A percentile compares a stretch with the other conserved stretches of the same genome.
phyloP scores from a whole-genome alignment of 1,140 invertebrate genomes.

The Diabrotica virgifera region DNA sequence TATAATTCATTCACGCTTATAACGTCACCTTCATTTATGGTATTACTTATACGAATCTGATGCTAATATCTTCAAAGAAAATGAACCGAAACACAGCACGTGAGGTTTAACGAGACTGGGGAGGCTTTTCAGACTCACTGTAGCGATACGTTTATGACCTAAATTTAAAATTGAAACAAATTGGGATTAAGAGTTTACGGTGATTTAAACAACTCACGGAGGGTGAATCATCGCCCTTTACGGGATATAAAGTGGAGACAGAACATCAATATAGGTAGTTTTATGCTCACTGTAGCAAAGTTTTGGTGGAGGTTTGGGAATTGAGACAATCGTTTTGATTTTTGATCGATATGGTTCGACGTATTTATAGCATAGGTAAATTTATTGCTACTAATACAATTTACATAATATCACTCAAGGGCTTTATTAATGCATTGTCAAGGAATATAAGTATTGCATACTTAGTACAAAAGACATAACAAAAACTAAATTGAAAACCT shows the following conservation, averaged over 20 bases:
- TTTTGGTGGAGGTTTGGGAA: too few relatives aligned
- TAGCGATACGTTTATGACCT: slow-evolving; percentile 39
- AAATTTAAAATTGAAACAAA: slow-evolving; percentile 46
- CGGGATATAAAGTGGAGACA: background rate
- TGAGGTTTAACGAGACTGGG: slow-evolving; percentile 32
- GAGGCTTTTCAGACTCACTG: slow-evolving; percentile 20
- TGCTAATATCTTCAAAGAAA: slow-evolving; percentile 3
- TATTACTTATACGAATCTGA: background rate
- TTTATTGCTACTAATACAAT: too few relatives aligned
- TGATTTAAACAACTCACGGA: slow-evolving; percentile 42
- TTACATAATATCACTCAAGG: too few relatives aligned
- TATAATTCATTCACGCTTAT: background rate
- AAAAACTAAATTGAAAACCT: too few relatives aligned
- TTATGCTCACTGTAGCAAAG: too few relatives aligned
- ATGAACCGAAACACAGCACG: slow-evolving; percentile 27
- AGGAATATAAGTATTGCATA: too few relatives aligned
- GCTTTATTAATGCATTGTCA: too few relatives aligned
- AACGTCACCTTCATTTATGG: background rate
- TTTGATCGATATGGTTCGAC: too few relatives aligned
- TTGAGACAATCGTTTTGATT: too few relatives aligned
- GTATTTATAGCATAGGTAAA: too few relatives aligned
- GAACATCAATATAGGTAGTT: too few relatives aligned
- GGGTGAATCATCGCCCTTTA: slow-evolving; percentile 16
- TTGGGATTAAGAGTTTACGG: slow-evolving; percentile 41
- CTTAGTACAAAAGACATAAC: too few relatives aligned